Evolutionary conservation across 2,888 invertebrate species (phyloP), one percentile per base, ranked within the genome.

Genomic region (Trichogramma dendrolimi): DNA sequence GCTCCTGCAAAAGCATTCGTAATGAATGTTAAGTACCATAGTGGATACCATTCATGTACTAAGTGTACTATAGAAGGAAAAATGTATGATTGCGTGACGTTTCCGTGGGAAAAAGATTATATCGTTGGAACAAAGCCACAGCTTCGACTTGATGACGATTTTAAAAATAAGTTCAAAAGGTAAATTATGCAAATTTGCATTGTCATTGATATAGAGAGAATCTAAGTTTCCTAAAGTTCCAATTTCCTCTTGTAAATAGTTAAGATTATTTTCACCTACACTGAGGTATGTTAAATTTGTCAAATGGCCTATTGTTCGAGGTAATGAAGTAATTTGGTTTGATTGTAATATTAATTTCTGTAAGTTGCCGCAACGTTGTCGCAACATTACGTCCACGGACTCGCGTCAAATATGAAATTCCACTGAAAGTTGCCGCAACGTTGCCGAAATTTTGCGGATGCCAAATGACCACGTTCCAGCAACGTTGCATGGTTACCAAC

Each of bases 81-180:
- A 39, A 51, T 50, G 27, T 40, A 60, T 10, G 42, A 40, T n/a
- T 61, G n/a, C 4, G 44, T 55, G 10, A 52, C 8, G 7, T 61
- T 48, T 52, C 57, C 43, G n/a, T n/a, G n/a, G n/a, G n/a, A n/a
- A n/a, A n/a, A n/a, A n/a, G n/a, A n/a, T n/a, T n/a, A n/a, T n/a
- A n/a, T n/a, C n/a, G n/a, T n/a, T n/a, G n/a, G n/a, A n/a, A n/a
- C n/a, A n/a, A n/a, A n/a, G n/a, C n/a, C n/a, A n/a, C n/a, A n/a
- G n/a, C n/a, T n/a, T n/a, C n/a, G n/a, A n/a, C n/a, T n/a, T n/a
- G n/a, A n/a, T n/a, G n/a, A n/a, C n/a, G n/a, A n/a, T n/a, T n/a
- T n/a, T n/a, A n/a, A n/a, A n/a, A n/a, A n/a, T n/a, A n/a, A 99
- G 81, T 80, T 99, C 99, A 81, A 96, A 98, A 38, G 99, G 99